Evolutionary conservation across 1,140 invertebrate genomes (phyloP), one percentile per base, ranked within the genome.

Genomic region (Euura saliciscinereae): DNA sequence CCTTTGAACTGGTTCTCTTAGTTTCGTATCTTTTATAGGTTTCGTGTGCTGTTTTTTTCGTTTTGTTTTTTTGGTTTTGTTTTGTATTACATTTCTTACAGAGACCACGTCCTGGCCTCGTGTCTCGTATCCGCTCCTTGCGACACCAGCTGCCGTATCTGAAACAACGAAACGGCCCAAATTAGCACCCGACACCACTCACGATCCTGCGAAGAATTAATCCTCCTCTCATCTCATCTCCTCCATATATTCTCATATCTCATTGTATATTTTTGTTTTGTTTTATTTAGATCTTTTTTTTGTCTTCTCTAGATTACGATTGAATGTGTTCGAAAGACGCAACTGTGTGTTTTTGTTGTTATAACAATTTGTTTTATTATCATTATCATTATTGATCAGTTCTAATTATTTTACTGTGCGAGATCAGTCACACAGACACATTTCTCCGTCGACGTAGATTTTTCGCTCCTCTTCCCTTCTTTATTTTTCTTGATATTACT

Each of bases 91-190:
- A 59, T 59, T n/a, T 59, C 51, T 59, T n/a, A 59, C 10, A 59
- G 51, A 59, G 51, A 59, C 51, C 51, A 59, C 8, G 8, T 59
- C 51, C 51, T n/a, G 51, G 51, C 51, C 51, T 59, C 51, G 51
- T 59, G 51, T 59, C 51, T 59, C 13, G 51, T 59, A 59, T 59
- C 51, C 6, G 51, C 51, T 59, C 51, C 51, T 5, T 59, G 51
- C 51, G 51, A 59, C 51, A 59, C 3, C 51, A 59, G 51, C 51
- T 59, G 51, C 51, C 51, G 51, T 59, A 59, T 59, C 51, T 59
- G 51, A 59, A 59, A 59, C 51, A 59, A 59, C 51, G 51, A 59
- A 59, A 59, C 51, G 51, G 51, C 51, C 51, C 51, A 59, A 59
- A 59, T 59, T 59, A 59, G 51, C 51, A 59, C 51, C 51, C 51